Evolutionary conservation across 2,888 invertebrate genomes (phyloP).

Genomic region (Lycia hirtaria): DNA sequence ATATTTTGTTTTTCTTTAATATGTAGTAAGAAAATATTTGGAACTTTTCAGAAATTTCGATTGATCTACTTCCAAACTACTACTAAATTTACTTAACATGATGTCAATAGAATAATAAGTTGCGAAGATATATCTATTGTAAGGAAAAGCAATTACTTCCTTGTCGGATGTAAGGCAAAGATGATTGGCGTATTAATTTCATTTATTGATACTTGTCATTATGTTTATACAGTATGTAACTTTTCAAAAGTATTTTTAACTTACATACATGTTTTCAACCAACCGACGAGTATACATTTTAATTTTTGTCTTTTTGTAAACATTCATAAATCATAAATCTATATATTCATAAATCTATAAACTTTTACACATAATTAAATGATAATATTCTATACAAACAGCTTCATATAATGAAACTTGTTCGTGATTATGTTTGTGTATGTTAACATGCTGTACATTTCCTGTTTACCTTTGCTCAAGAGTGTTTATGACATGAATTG

Average conservation of each 20-base stretch:
- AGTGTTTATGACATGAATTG: conserved; percentile 2
- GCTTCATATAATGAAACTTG: neutral
- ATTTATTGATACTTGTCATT: conserved; percentile 1
- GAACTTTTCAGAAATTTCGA: neutral
- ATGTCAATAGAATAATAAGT: neutral
- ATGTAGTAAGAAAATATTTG: no score
- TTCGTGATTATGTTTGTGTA: neutral
- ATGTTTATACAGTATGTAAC: neutral
- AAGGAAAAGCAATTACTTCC: neutral
- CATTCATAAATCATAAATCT: no score
- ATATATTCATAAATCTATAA: no score
- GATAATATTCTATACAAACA: neutral
- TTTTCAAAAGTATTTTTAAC: neutral
- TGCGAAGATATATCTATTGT: neutral
- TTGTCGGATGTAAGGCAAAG: neutral
- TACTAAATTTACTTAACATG: neutral
- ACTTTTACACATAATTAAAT: neutral
- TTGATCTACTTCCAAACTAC: neutral
- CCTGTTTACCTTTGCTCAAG: neutral
- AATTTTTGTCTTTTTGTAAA: no score
- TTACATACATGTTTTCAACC: no score
- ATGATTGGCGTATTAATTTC: conserved; percentile 8
- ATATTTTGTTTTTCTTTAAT: no score
- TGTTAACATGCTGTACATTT: no score
- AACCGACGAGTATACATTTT: no score